Percentiles rank a stretch among this genome's conserved stretches.
phyloP scores from a whole-genome alignment of 1,140 invertebrate species.

The Drosophila parabipectinata region DNA sequence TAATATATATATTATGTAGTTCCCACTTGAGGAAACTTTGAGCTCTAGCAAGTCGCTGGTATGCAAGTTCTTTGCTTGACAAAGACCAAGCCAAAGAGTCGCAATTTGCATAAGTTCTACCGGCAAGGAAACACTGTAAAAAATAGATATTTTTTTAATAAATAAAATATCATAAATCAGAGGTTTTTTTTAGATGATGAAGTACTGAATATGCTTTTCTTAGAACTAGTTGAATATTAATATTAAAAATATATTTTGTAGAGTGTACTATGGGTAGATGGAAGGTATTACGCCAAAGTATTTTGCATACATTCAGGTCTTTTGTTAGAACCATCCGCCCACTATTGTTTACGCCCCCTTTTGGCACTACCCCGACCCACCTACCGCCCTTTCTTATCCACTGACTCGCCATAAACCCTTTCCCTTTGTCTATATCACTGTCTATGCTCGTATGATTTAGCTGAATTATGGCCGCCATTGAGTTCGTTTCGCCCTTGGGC shows the following conservation, averaged over 20 bases:
- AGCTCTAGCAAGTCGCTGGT: slow-evolving; percentile 38
- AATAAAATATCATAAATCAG: background rate
- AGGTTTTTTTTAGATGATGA: no score
- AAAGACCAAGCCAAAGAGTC: slow-evolving; percentile 48
- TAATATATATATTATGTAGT: slow-evolving; percentile 33
- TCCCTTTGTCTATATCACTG: slow-evolving; percentile 11
- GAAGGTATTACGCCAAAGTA: slow-evolving; percentile 47
- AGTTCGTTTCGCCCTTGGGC: slow-evolving; percentile 33
- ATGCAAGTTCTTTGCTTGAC: slow-evolving; percentile 60
- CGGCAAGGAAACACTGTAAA: slow-evolving; percentile 22
- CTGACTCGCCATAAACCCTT: background rate
- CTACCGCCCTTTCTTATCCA: background rate
- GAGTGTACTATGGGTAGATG: background rate
- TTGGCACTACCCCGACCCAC: background rate
- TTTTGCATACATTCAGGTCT: slow-evolving; percentile 56
- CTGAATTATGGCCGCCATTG: slow-evolving; percentile 45
- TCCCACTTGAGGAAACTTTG: slow-evolving; percentile 36
- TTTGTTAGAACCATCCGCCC: background rate
- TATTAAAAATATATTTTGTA: background rate
- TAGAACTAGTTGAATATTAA: no score
- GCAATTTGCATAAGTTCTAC: slow-evolving; percentile 65
- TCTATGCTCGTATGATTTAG: slow-evolving; percentile 32
- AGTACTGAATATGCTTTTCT: no score
- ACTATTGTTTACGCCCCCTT: slow-evolving; percentile 7
- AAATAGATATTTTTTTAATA: background rate